Evolutionary conservation across 2,888 invertebrate genomes (phyloP).

Genomic region (Acholoe squamosa): DNA sequence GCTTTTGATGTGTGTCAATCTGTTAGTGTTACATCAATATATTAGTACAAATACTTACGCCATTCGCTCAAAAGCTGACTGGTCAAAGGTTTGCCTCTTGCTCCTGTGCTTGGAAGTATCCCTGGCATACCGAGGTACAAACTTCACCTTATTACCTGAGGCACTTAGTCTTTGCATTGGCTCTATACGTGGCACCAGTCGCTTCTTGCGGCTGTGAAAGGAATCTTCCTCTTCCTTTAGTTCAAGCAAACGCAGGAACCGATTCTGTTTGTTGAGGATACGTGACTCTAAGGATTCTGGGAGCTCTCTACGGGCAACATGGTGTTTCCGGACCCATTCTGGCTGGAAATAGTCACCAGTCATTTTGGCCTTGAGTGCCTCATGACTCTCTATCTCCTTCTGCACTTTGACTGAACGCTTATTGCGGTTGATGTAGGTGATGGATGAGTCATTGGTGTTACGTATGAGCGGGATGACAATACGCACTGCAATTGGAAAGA

Average conservation of each 20-base stretch:
- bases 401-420: conserved; percentile 49
- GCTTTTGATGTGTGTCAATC: too few relatives aligned
- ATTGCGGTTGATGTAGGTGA: conserved; percentile 62
- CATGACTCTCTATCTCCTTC: not conserved
- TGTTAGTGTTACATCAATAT: too few relatives aligned
- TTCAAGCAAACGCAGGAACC: conserved; percentile 68
- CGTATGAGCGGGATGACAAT: conserved; percentile 71
- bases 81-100: conserved; percentile 75
- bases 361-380: not conserved
- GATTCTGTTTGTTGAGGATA: conserved; percentile 68
- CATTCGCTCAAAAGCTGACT: conserved; percentile 72
- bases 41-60: conserved; percentile 40
- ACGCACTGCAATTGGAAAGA: conserved; percentile 67
- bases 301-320: conserved; percentile 29
- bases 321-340: not conserved
- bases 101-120: conserved; percentile 26
- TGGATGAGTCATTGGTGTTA: conserved; percentile 66
- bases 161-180: conserved; percentile 25
- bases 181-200: conserved; percentile 39
- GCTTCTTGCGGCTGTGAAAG: conserved; percentile 16
- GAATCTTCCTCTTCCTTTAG: conserved; percentile 62
- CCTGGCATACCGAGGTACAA: conserved; percentile 59
- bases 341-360: not conserved
- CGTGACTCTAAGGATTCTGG: conserved; percentile 60
- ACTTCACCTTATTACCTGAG: conserved; percentile 49